Evolutionary conservation across 2,888 invertebrate species (phyloP).

Genomic region (Chromoteleia sp.): DNA sequence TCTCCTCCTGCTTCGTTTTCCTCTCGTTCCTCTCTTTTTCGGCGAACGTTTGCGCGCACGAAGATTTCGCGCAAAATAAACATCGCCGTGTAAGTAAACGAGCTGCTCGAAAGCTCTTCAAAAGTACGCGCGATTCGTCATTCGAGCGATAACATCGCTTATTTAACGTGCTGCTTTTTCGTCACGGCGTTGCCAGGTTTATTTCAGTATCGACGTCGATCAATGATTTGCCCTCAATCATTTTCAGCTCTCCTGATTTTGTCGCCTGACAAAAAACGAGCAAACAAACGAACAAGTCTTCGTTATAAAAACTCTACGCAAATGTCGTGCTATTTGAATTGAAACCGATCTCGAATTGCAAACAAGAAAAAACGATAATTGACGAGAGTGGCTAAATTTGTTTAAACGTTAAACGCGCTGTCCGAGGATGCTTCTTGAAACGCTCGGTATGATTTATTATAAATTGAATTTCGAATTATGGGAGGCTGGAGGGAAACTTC

Average conservation of each 20-base stretch:
- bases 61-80: constrained; percentile 59
- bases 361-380: no score
- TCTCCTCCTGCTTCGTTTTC: constrained; percentile 9
- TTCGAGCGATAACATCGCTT: constrained; percentile 57
- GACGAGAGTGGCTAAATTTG: no score
- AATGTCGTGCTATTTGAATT: no score
- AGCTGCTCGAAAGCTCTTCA: constrained; percentile 58
- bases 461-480: no score
- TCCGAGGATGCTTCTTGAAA: no score
- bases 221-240: constrained; percentile 23
- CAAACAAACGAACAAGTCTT: no score
- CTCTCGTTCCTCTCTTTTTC: constrained; percentile 10
- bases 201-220: constrained; percentile 16
- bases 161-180: constrained; percentile 53
- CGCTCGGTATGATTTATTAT: no score
- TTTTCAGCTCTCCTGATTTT: constrained; percentile 12
- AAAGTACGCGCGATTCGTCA: constrained; percentile 61
- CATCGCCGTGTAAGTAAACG: constrained; percentile 52
- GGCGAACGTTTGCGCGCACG: constrained; percentile 19
- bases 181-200: constrained; percentile 8
- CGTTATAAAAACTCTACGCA: no score
- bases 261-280: no score
- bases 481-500: no score
- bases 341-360: no score
- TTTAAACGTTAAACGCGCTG: no score